Conservation (phyloP, 1,140 invertebrate species). For the Argopecten irradians region DNA sequence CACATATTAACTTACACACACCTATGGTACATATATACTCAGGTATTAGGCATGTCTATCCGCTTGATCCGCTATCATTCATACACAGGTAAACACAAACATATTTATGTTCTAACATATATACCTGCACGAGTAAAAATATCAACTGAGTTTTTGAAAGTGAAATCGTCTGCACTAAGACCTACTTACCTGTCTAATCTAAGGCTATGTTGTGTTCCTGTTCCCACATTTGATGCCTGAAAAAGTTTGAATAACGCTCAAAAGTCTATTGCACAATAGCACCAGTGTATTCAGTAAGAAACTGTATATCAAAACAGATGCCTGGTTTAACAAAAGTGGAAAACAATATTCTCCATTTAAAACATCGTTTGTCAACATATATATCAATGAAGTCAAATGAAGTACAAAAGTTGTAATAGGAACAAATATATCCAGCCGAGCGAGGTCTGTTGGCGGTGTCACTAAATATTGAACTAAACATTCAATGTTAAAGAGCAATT, state of each 20-base stretch:
- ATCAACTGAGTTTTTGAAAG: not conserved
- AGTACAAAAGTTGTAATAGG: not conserved
- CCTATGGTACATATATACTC: not conserved
- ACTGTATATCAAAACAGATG: not conserved
- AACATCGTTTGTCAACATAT: not conserved
- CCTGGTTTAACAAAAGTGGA: not conserved
- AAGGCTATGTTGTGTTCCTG: not conserved
- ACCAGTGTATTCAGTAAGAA: not conserved
- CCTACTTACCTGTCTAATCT: conserved; percentile 14
- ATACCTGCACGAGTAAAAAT: not conserved
- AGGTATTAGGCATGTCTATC: not conserved
- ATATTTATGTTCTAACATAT: conserved; percentile 8
- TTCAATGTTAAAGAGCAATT: not conserved
- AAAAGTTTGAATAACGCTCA: not conserved
- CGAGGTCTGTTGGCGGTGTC: not conserved
- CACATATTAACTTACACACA: not conserved
- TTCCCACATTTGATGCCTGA: not conserved
- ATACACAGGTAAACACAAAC: conserved; percentile 1
- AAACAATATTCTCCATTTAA: not conserved
- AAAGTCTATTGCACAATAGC: not conserved
- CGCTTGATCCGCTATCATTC: not conserved
- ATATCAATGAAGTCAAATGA: not conserved
- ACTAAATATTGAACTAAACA: not conserved
- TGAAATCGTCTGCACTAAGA: not conserved
- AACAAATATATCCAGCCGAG: not conserved